These are phyloP conservation scores for Spea multiplicata DNA, from an alignment of 2,113 vertebrate genomes.

Conservation along the genomic window DNA sequence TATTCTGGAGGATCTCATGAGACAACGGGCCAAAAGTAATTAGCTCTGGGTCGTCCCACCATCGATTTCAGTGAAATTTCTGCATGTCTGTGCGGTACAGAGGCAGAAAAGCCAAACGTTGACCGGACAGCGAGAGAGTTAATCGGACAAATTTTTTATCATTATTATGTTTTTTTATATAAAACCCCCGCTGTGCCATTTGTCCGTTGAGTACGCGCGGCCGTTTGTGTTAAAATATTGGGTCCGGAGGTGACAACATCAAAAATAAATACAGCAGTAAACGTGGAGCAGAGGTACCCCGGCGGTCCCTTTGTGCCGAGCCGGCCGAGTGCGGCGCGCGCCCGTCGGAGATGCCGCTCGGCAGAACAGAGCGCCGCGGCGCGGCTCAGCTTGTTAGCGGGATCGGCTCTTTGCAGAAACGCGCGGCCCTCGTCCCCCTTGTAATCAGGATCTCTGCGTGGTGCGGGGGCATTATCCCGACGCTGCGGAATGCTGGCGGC, in stretches of 20 bases:
- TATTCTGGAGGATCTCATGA: too few species aligned
- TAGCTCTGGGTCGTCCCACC: too few species aligned
- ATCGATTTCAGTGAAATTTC: too few species aligned
- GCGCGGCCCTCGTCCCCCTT: constrained; percentile 3
- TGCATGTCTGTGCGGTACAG: too few species aligned
- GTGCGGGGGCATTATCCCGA: constrained; percentile 1
- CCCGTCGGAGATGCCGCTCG: constrained; percentile 12
- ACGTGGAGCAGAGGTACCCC: not conserved
- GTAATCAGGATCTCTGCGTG: constrained; percentile 35
- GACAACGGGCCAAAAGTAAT: too few species aligned
- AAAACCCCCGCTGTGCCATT: not conserved
- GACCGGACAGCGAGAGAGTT: too few species aligned
- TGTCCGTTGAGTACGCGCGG: not conserved
- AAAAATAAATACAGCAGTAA: not conserved
- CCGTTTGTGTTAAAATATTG: constrained; percentile 30
- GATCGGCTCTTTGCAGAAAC: constrained; percentile 35
- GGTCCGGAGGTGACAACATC: not conserved
- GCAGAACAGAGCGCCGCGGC: constrained; percentile 17
- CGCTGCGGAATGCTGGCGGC: not conserved
- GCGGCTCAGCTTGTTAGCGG: constrained; percentile 15
- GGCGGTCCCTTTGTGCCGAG: constrained; percentile 22
- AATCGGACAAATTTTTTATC: not conserved
- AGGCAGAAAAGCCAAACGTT: too few species aligned
- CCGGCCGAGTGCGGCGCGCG: not conserved
- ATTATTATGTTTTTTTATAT: not conserved